These are phyloP conservation scores for Regulus satrapa DNA, from an alignment of 2,113 vertebrate genomes.

Conservation along the genomic window DNA sequence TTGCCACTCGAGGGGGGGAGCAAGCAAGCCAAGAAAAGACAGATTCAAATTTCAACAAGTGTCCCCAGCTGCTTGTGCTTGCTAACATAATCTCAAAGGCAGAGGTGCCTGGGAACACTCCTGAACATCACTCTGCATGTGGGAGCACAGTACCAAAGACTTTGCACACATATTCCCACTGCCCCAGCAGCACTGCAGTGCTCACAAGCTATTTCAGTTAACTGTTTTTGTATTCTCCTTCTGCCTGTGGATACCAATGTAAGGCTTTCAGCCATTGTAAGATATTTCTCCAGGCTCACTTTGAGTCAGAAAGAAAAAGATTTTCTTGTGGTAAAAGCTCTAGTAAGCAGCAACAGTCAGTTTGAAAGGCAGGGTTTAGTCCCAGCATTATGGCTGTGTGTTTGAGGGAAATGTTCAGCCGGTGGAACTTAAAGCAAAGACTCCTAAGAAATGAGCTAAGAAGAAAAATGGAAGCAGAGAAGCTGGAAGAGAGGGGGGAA, in stretches of 20 bases:
- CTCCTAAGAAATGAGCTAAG: neutral
- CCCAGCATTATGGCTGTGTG: neutral
- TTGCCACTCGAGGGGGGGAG: conserved; percentile 36
- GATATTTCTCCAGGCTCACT: neutral
- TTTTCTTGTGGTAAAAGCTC: neutral
- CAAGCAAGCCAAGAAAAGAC: conserved; percentile 37
- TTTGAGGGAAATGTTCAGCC: neutral
- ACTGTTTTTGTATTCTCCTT: neutral
- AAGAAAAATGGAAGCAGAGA: neutral
- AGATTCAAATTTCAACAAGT: neutral
- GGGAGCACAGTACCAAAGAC: neutral
- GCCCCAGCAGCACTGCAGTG: neutral
- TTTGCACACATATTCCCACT: neutral
- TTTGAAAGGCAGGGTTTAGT: neutral
- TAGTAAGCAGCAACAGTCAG: neutral
- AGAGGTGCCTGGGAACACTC: neutral
- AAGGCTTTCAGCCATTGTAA: neutral
- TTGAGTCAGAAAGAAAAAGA: neutral
- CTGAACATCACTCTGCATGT: neutral
- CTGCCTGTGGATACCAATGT: neutral
- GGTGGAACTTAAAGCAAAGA: neutral
- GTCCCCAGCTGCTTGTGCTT: neutral
- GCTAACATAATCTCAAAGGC: neutral
- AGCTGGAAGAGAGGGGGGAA: neutral
- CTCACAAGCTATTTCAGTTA: neutral